These are phyloP conservation scores for Microcebus murinus DNA, from an alignment of 2,113 vertebrate species.

Conservation along the genomic window DNA sequence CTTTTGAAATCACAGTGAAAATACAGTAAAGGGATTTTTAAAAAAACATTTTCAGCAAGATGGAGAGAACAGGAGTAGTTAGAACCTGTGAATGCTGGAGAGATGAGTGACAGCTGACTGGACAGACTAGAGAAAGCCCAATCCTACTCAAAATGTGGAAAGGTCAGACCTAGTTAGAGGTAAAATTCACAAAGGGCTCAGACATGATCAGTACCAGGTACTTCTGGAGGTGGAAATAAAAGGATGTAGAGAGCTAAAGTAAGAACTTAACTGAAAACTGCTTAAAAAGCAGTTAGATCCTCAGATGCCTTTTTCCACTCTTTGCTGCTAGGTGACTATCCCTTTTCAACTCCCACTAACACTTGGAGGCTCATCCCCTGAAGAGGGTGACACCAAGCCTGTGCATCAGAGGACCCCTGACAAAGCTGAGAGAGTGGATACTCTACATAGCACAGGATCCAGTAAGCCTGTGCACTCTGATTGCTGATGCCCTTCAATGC, in stretches of 20 bases:
- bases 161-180: background rate
- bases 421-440: accelerated
- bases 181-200: background rate
- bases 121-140: no score
- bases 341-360: background rate
- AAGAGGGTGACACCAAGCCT: no score
- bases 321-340: background rate
- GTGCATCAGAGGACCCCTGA: accelerated
- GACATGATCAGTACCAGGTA: background rate
- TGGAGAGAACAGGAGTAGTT: no score
- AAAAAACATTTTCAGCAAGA: background rate
- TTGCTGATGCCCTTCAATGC: background rate
- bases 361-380: background rate
- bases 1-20: background rate
- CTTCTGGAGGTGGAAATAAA: background rate
- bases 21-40: background rate
- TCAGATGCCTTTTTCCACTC: no score
- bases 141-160: background rate
- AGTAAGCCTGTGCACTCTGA: accelerated
- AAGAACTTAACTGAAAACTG: background rate
- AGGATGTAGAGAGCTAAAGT: background rate
- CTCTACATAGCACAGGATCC: accelerated
- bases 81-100: background rate
- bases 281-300: background rate
- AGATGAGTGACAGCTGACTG: background rate